These are phyloP conservation scores for Thereva unica DNA, from an alignment of 2,888 invertebrate species.

Conservation along the genomic window DNA sequence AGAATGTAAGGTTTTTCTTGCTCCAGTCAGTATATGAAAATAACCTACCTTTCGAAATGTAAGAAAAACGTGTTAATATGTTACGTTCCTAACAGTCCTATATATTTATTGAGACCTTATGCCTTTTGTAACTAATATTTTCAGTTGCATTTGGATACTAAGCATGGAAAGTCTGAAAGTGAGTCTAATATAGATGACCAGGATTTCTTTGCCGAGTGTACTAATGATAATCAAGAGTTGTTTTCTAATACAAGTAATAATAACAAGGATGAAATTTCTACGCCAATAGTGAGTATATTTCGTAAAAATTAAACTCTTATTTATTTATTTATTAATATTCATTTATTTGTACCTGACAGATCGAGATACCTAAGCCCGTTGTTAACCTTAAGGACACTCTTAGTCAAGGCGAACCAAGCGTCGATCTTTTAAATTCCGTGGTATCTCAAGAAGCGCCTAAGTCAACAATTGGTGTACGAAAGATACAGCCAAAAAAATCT, in stretches of 20 bases:
- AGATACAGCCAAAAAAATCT: slow-evolving; percentile 69
- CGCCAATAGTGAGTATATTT: slow-evolving; percentile 53
- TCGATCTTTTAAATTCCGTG: slow-evolving; percentile 54
- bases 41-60: no score
- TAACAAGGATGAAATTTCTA: slow-evolving; percentile 48
- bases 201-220: slow-evolving; percentile 88
- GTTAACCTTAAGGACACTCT: neutral
- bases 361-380: neutral
- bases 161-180: slow-evolving; percentile 63
- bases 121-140: slow-evolving; percentile 39
- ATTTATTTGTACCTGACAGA: no score
- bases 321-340: no score
- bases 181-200: slow-evolving; percentile 75
- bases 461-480: slow-evolving; percentile 73
- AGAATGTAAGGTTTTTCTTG: no score
- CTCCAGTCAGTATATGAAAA: no score
- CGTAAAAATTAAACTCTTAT: neutral
- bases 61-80: no score
- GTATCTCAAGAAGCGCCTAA: slow-evolving; percentile 60
- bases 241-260: slow-evolving; percentile 58
- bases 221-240: slow-evolving; percentile 60
- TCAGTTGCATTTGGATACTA: slow-evolving; percentile 75
- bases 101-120: no score
- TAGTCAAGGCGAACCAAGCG: slow-evolving; percentile 51
- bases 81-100: no score